These are phyloP conservation scores for Amphipyra berbera DNA, from an alignment of 2,888 invertebrate genomes.

Conservation along the genomic window DNA sequence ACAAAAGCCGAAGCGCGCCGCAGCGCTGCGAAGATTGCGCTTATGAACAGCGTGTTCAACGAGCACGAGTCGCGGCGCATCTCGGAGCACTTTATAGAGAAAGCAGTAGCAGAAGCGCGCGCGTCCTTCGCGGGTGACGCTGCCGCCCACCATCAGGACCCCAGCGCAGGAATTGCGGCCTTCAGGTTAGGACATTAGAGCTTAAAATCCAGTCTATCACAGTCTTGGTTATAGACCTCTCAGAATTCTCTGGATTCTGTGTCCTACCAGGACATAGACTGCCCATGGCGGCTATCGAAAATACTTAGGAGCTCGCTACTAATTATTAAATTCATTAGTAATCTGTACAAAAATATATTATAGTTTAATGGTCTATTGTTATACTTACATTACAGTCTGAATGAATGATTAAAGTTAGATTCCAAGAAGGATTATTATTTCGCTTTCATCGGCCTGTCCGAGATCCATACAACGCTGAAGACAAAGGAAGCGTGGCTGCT, in stretches of 20 bases:
- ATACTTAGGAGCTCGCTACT: too few species aligned
- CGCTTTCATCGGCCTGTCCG: conserved; percentile 46
- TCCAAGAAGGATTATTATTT: conserved; percentile 44
- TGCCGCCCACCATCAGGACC: conserved; percentile 90
- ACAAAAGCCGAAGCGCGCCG: conserved; percentile 98
- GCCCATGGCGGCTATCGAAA: too few species aligned
- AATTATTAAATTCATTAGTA: conserved; percentile 9
- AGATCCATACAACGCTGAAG: conserved; percentile 37
- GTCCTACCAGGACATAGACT: too few species aligned
- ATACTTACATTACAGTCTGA: conserved; percentile 4
- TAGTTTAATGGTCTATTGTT: conserved; percentile 41
- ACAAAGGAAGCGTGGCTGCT: conserved; percentile 44
- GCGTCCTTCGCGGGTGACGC: conserved; percentile 94
- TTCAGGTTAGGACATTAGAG: conserved; percentile 84
- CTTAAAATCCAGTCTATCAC: too few species aligned
- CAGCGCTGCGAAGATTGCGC: conserved; percentile 98
- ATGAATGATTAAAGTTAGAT: conserved; percentile 29
- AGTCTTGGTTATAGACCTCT: too few species aligned
- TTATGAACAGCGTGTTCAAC: conserved; percentile 99
- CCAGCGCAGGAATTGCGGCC: conserved; percentile 93
- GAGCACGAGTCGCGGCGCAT: conserved; percentile 98
- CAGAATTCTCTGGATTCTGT: too few species aligned
- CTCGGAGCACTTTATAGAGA: conserved; percentile 98
- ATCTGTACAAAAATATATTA: conserved; percentile 28
- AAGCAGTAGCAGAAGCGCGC: conserved; percentile 97